phyloP scores from a whole-genome alignment of 2,888 invertebrate genomes.

The Tetheella fluctuosa region DNA sequence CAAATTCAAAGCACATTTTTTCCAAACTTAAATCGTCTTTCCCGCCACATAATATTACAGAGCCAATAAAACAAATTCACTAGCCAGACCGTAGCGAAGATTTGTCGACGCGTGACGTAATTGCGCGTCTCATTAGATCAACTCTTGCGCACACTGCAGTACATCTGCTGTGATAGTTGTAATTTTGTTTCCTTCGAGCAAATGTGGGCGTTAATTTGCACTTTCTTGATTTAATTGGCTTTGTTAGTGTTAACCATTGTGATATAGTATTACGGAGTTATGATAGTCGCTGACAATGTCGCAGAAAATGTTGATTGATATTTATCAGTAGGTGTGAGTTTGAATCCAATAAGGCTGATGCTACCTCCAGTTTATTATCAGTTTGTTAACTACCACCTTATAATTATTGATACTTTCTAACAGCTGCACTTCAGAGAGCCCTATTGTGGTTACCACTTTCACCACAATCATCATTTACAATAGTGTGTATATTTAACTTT shows the following conservation, averaged over 20 bases:
- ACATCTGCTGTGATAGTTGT: neutral
- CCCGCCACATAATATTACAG: neutral
- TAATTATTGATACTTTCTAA: no score
- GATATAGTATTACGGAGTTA: neutral
- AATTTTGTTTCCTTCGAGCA: neutral
- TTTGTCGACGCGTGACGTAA: conserved; percentile 38
- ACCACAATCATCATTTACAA: no score
- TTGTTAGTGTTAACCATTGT: neutral
- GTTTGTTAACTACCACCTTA: no score
- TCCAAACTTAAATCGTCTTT: neutral
- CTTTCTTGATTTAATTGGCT: conserved; percentile 29
- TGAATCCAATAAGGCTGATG: neutral
- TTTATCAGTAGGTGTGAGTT: neutral
- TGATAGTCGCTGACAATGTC: no score
- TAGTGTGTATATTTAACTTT: neutral
- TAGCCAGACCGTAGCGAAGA: conserved; percentile 18
- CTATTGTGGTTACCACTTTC: no score
- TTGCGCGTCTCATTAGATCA: conserved; percentile 58
- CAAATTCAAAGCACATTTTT: neutral
- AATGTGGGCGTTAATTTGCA: conserved; percentile 14
- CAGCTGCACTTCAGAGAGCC: no score
- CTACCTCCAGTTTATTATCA: no score
- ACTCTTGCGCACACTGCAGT: conserved; percentile 36
- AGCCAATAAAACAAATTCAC: conserved; percentile 18
- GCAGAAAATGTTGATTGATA: no score